phyloP scores from a whole-genome alignment of 2,888 invertebrate genomes.

The Hipparchia semele region DNA sequence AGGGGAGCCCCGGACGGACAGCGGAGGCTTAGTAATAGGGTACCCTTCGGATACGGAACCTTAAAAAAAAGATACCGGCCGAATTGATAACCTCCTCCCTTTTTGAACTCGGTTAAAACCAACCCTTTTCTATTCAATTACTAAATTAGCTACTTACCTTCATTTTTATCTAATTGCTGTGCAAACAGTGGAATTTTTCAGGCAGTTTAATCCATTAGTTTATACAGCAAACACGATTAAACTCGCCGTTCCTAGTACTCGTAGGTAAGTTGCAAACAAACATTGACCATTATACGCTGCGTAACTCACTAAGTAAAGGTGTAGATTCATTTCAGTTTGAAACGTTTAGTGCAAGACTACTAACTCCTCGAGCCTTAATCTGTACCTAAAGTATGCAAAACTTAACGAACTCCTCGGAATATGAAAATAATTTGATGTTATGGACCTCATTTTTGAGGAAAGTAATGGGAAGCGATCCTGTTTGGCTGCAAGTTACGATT shows the following conservation, averaged over 20 bases:
- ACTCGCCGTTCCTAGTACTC: conserved; percentile 5
- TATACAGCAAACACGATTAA: conserved; percentile 49
- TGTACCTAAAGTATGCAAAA: conserved; percentile 16
- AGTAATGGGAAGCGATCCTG: conserved; percentile 44
- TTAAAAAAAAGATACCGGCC: no score
- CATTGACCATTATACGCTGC: conserved; percentile 40
- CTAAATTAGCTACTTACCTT: conserved; percentile 8
- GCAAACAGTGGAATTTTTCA: conserved; percentile 32
- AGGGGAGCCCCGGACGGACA: no score
- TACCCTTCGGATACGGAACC: no score
- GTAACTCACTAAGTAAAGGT: conserved; percentile 2
- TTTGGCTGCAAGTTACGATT: conserved; percentile 45
- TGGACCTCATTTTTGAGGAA: conserved; percentile 52
- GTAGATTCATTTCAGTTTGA: conserved; percentile 14
- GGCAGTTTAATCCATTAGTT: conserved; percentile 38
- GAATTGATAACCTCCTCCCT: no score
- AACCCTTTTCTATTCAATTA: conserved; percentile 1
- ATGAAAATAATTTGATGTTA: conserved; percentile 44
- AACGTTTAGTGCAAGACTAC: background rate
- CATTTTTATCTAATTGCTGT: conserved; percentile 10
- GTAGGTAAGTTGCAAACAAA: conserved; percentile 43
- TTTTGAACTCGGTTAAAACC: background rate
- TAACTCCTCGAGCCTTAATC: background rate
- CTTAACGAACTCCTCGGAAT: conserved; percentile 21
- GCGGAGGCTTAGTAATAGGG: no score